Conservation (phyloP, 2,888 invertebrate species). For the Drosophila suboccidentalis region DNA sequence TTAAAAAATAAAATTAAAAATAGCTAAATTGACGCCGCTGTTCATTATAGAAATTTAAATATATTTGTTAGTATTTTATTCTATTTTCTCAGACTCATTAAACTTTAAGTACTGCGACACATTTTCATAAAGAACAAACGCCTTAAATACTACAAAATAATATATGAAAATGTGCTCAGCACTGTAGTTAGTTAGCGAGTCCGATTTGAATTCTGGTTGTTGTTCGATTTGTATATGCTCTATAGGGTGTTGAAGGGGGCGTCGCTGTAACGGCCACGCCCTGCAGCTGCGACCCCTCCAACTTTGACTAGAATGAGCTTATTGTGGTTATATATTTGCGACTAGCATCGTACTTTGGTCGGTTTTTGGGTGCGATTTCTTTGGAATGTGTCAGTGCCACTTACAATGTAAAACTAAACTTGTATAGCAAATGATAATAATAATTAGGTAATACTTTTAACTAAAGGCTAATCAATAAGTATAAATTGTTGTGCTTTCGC, state of each 20-base stretch:
- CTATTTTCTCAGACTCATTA: slow-evolving; percentile 19
- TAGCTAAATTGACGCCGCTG: slow-evolving; percentile 67
- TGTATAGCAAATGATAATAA: slow-evolving; percentile 29
- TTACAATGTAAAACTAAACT: slow-evolving; percentile 61
- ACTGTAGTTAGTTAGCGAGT: slow-evolving; percentile 11
- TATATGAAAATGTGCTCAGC: slow-evolving; percentile 39
- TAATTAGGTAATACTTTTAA: slow-evolving; percentile 36
- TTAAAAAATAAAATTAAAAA: slow-evolving; percentile 78
- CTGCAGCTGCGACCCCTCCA: slow-evolving; percentile 10
- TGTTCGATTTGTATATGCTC: slow-evolving; percentile 34
- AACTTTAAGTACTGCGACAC: slow-evolving; percentile 11
- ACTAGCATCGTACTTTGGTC: slow-evolving; percentile 66
- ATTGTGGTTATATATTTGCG: slow-evolving; percentile 37
- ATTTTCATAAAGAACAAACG: slow-evolving; percentile 65
- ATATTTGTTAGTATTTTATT: slow-evolving; percentile 10
- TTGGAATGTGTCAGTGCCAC: slow-evolving; percentile 44
- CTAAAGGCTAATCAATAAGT: slow-evolving; percentile 48
- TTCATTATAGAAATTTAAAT: slow-evolving; percentile 1
- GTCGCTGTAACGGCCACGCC: slow-evolving; percentile 43
- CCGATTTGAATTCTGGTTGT: slow-evolving; percentile 26
- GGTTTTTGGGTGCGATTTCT: slow-evolving; percentile 34
- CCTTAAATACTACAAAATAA: slow-evolving; percentile 79
- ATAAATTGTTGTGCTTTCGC: slow-evolving; percentile 52
- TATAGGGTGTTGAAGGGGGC: slow-evolving; percentile 26
- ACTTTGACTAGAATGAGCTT: slow-evolving; percentile 54